phyloP scores from a whole-genome alignment of 2,797 vertebrate species.

The Naso thynnoides region DNA sequence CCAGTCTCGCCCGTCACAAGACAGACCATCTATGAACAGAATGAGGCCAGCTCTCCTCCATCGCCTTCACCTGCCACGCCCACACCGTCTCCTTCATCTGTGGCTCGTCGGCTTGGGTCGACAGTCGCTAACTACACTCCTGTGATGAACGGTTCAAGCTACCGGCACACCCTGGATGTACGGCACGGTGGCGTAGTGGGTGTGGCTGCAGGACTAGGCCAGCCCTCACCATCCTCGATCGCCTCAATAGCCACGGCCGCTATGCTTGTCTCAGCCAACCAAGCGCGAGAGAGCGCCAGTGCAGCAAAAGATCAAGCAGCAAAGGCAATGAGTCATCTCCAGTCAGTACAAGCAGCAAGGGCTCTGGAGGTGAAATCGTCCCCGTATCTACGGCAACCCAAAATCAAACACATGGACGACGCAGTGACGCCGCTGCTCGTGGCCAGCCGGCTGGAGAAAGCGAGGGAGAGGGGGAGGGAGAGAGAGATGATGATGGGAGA shows the following conservation, averaged over 20 bases:
- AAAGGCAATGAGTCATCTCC: constrained; percentile 61
- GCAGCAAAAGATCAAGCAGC: constrained; percentile 41
- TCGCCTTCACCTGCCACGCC: constrained; percentile 70
- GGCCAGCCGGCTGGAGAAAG: constrained; percentile 77
- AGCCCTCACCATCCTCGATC: constrained; percentile 71
- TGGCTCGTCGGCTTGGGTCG: constrained; percentile 69
- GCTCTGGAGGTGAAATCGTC: constrained; percentile 64
- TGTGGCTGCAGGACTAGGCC: constrained; percentile 73
- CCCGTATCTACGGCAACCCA: constrained; percentile 85
- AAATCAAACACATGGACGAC: constrained; percentile 87
- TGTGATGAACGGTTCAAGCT: constrained; percentile 79
- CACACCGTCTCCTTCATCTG: constrained; percentile 75
- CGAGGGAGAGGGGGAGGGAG: constrained; percentile 58
- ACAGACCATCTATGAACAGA: constrained; percentile 88
- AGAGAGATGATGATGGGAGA: constrained; percentile 65
- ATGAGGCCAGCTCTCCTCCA: constrained; percentile 78
- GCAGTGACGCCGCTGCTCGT: constrained; percentile 74
- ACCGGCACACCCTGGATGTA: constrained; percentile 72
- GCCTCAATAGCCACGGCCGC: constrained; percentile 78
- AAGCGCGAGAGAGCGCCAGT: constrained; percentile 76
- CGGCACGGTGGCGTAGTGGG: constrained; percentile 68
- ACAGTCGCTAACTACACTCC: constrained; percentile 83
- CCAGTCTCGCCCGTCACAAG: constrained; percentile 82
- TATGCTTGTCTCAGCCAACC: constrained; percentile 80
- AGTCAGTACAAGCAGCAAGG: constrained; percentile 45